Evolutionary conservation across 1,140 invertebrate genomes (phyloP), one percentile per base, ranked within the genome.

Genomic region (Artemia franciscana): DNA sequence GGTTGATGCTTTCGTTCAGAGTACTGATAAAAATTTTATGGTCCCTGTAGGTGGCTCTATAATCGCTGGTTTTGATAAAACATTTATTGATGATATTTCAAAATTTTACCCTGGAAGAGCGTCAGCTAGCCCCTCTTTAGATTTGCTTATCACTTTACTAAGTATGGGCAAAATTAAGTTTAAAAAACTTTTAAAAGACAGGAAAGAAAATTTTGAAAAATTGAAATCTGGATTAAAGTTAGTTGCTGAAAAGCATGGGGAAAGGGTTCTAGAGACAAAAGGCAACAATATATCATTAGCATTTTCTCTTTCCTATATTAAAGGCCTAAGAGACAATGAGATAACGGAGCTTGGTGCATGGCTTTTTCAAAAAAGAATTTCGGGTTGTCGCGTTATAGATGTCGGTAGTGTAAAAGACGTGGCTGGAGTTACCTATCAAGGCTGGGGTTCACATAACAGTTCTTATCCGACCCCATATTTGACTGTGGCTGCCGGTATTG

Each of bases 1-100:
- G 62, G 74, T 91, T 0, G 86, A 90, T 75, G 80, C 81, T 4
- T 84, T 88, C 73, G 84, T 91, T 63, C 88, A 91, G 70, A 89
- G 86, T 69, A 85, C 84, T 21, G 88, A 92, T 72, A 92, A 91
- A 71, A 92, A 92, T 73, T 83, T 91, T 58, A 73, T 90, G 72
- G 86, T 91, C 24, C 88, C 88, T 59, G 89, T 92, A 18, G 88
- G 89, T 30, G 89, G 88, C 1, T 79, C 86, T 12, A 78, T 92
- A 26, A 81, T 90, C 64, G 85, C 83, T 57, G 84, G 84, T 0
- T 86, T 84, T 72, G 79, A 88, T 68, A 76, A 79, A 67, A 72
- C 73, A 26, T 70, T 84, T 12, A 71, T 88, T 23, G 76, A 80
- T 65, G 73, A 79, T 66, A 81, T 90, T 66, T 79, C 82, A 39